phyloP scores from a whole-genome alignment of 2,113 vertebrate genomes.

The Macheiramphus alcinus region DNA sequence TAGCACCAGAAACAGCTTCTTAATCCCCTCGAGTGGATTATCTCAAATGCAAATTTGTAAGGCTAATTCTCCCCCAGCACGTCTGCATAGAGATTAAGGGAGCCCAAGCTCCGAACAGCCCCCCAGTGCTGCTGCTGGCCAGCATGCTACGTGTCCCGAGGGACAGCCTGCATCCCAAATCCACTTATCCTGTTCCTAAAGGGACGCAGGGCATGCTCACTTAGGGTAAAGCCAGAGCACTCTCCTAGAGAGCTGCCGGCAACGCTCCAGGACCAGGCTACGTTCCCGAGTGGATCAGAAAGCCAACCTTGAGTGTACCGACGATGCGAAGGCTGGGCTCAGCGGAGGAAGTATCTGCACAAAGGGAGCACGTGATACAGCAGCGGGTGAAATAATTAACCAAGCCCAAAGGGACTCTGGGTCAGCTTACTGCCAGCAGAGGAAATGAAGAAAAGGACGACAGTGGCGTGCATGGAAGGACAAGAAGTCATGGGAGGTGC shows the following conservation, averaged over 20 bases:
- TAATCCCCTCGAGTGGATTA: neutral
- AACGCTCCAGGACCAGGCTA: neutral
- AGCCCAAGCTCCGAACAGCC: fast-evolving
- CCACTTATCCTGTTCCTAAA: neutral
- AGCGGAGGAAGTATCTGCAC: neutral
- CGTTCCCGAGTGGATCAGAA: neutral
- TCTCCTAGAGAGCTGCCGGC: neutral
- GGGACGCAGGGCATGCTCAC: fast-evolving
- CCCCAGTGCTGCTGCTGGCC: neutral
- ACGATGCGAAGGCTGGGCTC: fast-evolving
- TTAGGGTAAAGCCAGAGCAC: neutral
- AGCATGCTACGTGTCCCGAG: fast-evolving
- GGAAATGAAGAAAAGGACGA: neutral
- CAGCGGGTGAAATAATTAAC: neutral
- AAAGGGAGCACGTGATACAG: neutral
- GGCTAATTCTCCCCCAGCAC: neutral
- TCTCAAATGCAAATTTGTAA: neutral
- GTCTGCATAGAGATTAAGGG: neutral
- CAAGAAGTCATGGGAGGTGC: neutral
- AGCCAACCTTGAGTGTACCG: fast-evolving
- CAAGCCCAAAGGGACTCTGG: neutral
- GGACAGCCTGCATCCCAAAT: neutral
- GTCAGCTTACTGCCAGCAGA: neutral
- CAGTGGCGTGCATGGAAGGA: fast-evolving
- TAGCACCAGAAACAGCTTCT: neutral